Evolutionary conservation across 1,140 invertebrate genomes (phyloP).

Genomic region (Leguminivora glycinivorella): DNA sequence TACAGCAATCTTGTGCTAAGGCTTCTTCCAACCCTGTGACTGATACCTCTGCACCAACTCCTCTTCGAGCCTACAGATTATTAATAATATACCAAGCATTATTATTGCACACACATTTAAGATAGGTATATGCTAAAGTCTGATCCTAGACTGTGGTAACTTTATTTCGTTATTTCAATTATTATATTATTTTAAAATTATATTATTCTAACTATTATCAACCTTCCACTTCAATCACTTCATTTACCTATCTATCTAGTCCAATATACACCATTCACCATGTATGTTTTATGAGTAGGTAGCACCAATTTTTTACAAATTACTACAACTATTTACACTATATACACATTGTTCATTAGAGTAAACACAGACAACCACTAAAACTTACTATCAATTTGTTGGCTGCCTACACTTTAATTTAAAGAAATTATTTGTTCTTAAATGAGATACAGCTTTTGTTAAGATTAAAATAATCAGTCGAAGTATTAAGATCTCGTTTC

Average conservation of each 20-base stretch:
- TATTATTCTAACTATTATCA: slow-evolving; percentile 52
- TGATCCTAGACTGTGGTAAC: slow-evolving; percentile 71
- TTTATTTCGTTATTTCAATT: slow-evolving; percentile 53
- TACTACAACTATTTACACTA: slow-evolving; percentile 57
- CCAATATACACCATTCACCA: slow-evolving; percentile 65
- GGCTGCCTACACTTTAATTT: slow-evolving; percentile 69
- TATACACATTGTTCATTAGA: slow-evolving; percentile 54
- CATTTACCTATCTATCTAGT: slow-evolving; percentile 48
- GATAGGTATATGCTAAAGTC: slow-evolving; percentile 62
- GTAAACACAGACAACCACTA: slow-evolving; percentile 32
- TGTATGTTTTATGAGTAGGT: slow-evolving; percentile 2
- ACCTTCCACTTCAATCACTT: slow-evolving; percentile 36
- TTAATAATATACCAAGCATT: slow-evolving; percentile 44
- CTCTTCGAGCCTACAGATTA: slow-evolving; percentile 41
- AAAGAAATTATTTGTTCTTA: slow-evolving; percentile 70
- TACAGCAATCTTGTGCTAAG: slow-evolving; percentile 48
- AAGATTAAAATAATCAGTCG: slow-evolving; percentile 68
- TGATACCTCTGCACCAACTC: slow-evolving; percentile 38
- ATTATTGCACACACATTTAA: slow-evolving; percentile 73
- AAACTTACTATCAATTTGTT: slow-evolving; percentile 55
- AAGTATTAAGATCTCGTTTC: slow-evolving; percentile 57
- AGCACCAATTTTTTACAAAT: slow-evolving; percentile 38
- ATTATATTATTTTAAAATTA: slow-evolving; percentile 34
- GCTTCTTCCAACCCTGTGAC: slow-evolving; percentile 53
- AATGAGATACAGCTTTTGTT: slow-evolving; percentile 64